Conservation (phyloP, 2,113 vertebrate species). For the Lutjanus erythropterus region DNA sequence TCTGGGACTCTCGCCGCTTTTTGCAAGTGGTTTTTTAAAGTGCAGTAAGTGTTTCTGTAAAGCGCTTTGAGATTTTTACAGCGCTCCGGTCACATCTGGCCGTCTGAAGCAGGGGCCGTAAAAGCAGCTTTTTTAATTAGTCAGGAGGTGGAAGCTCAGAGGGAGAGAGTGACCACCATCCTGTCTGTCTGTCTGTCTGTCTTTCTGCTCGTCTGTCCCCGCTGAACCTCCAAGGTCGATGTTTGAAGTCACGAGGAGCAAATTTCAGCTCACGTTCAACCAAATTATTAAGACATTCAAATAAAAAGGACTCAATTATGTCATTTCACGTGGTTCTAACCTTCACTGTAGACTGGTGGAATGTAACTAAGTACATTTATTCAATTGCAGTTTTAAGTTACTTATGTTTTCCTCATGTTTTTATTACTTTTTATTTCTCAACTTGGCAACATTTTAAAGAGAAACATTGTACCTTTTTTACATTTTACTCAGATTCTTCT, state of each 20-base stretch:
- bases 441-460: too few relatives aligned
- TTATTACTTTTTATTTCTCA: too few relatives aligned
- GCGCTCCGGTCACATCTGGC: slow-evolving; percentile 72
- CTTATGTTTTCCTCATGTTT: background rate
- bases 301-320: background rate
- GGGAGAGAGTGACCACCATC: slow-evolving; percentile 44
- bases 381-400: background rate
- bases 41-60: slow-evolving; percentile 71
- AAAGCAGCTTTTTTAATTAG: slow-evolving; percentile 75
- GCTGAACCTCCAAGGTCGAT: slow-evolving; percentile 47
- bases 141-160: slow-evolving; percentile 34
- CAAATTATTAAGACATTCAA: background rate
- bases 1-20: slow-evolving; percentile 11
- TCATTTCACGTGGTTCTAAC: background rate
- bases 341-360: background rate
- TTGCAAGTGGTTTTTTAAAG: slow-evolving; percentile 36
- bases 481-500: too few relatives aligned
- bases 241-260: slow-evolving; percentile 36
- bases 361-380: background rate
- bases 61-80: slow-evolving; percentile 66
- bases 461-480: too few relatives aligned
- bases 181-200: slow-evolving; percentile 45
- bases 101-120: slow-evolving; percentile 66
- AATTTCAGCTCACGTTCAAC: background rate
- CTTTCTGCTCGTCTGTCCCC: too few relatives aligned